Base-by-base conservation (phyloP, 2,888 invertebrate genomes). In the Stenotaenia linearis region DNA sequence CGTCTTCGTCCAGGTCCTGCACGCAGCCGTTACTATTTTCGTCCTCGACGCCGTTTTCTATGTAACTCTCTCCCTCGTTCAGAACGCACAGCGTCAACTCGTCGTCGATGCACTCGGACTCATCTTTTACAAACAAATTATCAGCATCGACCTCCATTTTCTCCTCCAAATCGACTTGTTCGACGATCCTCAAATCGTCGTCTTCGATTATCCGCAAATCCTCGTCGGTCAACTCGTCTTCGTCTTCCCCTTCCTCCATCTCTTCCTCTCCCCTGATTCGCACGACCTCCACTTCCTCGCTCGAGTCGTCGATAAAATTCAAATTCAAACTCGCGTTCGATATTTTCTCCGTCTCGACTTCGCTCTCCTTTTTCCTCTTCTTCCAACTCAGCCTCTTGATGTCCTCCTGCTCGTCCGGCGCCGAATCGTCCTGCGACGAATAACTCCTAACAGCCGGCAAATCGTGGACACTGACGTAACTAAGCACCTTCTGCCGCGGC, bases 361-460 rank as follows among this genome's bases (percentile, higher is more conserved):
- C 50, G 32, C 69, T 45, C 80, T 56, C 56, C 21, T 56, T 56
- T 82, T 74, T 84, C 84, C 56, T 82, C 82, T 50, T 85, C 84
- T 56, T 80, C 35, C 75, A 78, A 69, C 82, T 82, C 10, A 82
- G 82, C 23, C 83, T 82, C 61, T 82, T 82, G 1, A 84, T 80
- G 56, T 84, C 82, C 61, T 84, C 84, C 45, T 82, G 82, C 37
- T 85, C 85, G 21, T 56, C 56, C 3, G 56, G 56, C 15, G 85
- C 82, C 0, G 86, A 85, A 82, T 87, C 86, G 83, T 87, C 87
- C 12, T 84, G 83, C 79, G 84, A 84, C 0, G 86, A 86, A 80
- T 83, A 86, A 80, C 85, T 85, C 80, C 84, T 84, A 75, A 83
- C 83, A 12, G 84, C 83, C 7, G 87, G 80, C 56, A 81, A 56